These are phyloP conservation scores for Formica exsecta DNA, from an alignment of 1,140 invertebrate species.

Conservation along the genomic window DNA sequence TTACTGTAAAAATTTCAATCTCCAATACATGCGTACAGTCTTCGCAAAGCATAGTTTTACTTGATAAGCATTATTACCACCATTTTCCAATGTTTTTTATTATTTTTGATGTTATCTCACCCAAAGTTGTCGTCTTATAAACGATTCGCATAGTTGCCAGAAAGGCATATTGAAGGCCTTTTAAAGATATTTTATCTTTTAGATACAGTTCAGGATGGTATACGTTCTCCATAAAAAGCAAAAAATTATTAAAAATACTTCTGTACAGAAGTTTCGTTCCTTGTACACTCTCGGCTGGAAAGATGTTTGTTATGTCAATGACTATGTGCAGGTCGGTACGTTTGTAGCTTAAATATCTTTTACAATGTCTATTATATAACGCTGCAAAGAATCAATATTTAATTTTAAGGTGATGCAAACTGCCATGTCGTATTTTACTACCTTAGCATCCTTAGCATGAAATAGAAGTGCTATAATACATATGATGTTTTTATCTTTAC, in stretches of 20 bases:
- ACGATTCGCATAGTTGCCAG: too few relatives aligned
- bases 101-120: not conserved
- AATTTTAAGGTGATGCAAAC: slow-evolving; percentile 48
- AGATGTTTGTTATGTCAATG: slow-evolving; percentile 24
- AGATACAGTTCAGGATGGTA: slow-evolving; percentile 21
- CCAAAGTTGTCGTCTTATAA: too few relatives aligned
- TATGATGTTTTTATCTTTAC: not conserved
- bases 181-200: not conserved
- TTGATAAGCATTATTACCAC: not conserved
- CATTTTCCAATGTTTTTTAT: not conserved
- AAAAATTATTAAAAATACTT: not conserved
- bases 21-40: not conserved
- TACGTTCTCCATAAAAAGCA: slow-evolving; percentile 19
- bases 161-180: too few relatives aligned
- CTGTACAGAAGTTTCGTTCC: slow-evolving; percentile 22
- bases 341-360: not conserved
- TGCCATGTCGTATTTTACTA: slow-evolving; percentile 29
- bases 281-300: slow-evolving; percentile 29
- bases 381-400: not conserved
- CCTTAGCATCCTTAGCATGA: too few relatives aligned
- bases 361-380: not conserved
- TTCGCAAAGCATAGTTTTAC: not conserved
- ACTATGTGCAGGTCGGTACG: slow-evolving; percentile 24
- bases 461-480: too few relatives aligned
- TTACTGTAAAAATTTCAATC: too few relatives aligned